A percentile compares a stretch with the other conserved stretches of the same genome.
Conservation (phyloP, 2,797 vertebrate genomes). For the Falco naumanni region DNA sequence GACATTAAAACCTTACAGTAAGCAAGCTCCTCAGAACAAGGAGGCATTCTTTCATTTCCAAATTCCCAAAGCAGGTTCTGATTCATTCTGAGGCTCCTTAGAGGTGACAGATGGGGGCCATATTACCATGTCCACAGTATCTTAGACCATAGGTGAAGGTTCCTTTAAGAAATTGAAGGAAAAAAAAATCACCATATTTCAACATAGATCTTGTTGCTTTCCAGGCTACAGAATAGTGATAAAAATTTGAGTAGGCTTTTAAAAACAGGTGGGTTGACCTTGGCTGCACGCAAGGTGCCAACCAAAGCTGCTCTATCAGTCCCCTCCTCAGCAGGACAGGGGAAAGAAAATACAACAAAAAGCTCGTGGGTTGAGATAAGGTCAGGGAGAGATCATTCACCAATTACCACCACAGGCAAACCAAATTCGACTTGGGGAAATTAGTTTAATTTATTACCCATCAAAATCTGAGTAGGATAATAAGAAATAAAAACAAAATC, state of each 20-base stretch:
- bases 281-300: neutral
- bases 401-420: too few relatives aligned
- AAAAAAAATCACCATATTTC: neutral
- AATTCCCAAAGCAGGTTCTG: neutral
- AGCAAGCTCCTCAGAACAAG: neutral
- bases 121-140: neutral
- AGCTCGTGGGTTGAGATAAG: neutral
- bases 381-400: neutral
- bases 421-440: too few relatives aligned
- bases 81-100: neutral
- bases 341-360: neutral
- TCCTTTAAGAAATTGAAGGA: neutral
- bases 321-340: neutral
- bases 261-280: neutral
- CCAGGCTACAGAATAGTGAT: neutral
- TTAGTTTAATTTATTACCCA: too few relatives aligned
- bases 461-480: too few relatives aligned
- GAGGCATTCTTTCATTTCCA: neutral
- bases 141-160: neutral
- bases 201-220: neutral
- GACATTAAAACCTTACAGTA: neutral
- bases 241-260: neutral
- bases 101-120: neutral
- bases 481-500: too few relatives aligned
- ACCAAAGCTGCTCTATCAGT: neutral